phyloP scores from a whole-genome alignment of 1,140 invertebrate species.

The Lordiphosa mommai region DNA sequence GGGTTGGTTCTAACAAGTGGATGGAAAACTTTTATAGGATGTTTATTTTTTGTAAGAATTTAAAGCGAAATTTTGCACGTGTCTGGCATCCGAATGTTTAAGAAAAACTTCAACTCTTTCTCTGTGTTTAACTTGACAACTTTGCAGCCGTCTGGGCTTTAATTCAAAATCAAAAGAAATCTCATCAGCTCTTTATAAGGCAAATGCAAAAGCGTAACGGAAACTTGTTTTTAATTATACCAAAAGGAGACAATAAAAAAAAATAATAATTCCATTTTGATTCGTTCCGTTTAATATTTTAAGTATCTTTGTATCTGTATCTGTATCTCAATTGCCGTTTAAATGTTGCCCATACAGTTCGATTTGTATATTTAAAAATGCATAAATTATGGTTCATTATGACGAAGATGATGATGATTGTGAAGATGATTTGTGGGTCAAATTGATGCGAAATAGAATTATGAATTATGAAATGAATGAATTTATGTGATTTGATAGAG shows the following conservation, averaged over 20 bases:
- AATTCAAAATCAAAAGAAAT: constrained; percentile 27
- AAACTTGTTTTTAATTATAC: constrained; percentile 73
- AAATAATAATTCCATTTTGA: constrained; percentile 9
- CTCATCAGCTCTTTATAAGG: constrained; percentile 29
- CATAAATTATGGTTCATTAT: constrained; percentile 54
- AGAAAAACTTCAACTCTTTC: constrained; percentile 27
- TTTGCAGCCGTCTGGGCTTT: constrained; percentile 59
- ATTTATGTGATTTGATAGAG: constrained; percentile 26
- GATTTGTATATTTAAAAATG: constrained; percentile 65
- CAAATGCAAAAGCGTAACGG: constrained; percentile 40
- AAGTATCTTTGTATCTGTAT: constrained; percentile 1
- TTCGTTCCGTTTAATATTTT: constrained; percentile 41
- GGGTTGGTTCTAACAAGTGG: constrained; percentile 55
- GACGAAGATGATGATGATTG: constrained; percentile 16
- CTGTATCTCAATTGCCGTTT: constrained; percentile 38
- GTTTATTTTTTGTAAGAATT: constrained; percentile 20
- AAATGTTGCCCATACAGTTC: constrained; percentile 45
- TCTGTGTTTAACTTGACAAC: constrained; percentile 56
- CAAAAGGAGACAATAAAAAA: background rate
- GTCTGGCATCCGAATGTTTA: constrained; percentile 30
- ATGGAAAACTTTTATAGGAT: constrained; percentile 43
- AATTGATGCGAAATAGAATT: constrained; percentile 27
- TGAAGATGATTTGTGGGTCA: constrained; percentile 41
- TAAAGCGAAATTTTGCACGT: constrained; percentile 41
- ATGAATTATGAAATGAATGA: constrained; percentile 53